These are phyloP conservation scores for Zaprionus vittiger DNA, from an alignment of 1,140 invertebrate genomes.

Conservation along the genomic window DNA sequence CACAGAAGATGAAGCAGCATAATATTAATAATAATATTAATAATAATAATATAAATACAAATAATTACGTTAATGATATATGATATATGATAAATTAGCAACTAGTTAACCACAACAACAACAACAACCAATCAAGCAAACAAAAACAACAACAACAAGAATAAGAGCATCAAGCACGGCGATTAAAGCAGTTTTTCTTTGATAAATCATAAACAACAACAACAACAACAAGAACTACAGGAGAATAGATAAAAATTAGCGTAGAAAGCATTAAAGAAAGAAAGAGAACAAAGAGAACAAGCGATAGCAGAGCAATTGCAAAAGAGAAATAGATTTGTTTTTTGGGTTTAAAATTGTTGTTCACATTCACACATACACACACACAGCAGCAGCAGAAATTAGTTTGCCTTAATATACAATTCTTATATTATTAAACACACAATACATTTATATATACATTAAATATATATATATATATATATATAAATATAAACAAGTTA, in stretches of 20 bases:
- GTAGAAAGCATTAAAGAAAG: conserved; percentile 18
- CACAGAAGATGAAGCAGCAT: conserved; percentile 50
- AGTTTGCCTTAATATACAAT: conserved; percentile 41
- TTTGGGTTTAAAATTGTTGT: conserved; percentile 40
- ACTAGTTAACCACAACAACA: conserved; percentile 45
- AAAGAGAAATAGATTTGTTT: conserved; percentile 12
- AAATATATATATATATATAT: conserved; percentile 35
- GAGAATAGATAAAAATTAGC: conserved; percentile 34
- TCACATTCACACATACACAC: conserved; percentile 29
- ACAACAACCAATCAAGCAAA: conserved; percentile 17
- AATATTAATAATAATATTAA: conserved; percentile 53
- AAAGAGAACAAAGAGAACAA: conserved; percentile 10
- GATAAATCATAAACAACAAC: conserved; percentile 23
- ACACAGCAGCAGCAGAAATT: conserved; percentile 27
- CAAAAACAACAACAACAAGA: conserved; percentile 40
- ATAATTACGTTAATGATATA: conserved; percentile 8
- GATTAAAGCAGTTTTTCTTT: conserved; percentile 53
- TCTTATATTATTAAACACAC: conserved; percentile 23
- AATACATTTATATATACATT: conserved; percentile 41
- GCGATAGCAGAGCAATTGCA: conserved; percentile 12
- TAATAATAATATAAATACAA: conserved; percentile 18
- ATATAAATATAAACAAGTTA: conserved; percentile 43
- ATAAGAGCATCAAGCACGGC: conserved; percentile 34
- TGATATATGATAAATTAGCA: conserved; percentile 61
- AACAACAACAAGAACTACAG: conserved; percentile 9